Base-by-base conservation (phyloP, 2,888 invertebrate genomes). In the Phoenoteleia sp. region DNA sequence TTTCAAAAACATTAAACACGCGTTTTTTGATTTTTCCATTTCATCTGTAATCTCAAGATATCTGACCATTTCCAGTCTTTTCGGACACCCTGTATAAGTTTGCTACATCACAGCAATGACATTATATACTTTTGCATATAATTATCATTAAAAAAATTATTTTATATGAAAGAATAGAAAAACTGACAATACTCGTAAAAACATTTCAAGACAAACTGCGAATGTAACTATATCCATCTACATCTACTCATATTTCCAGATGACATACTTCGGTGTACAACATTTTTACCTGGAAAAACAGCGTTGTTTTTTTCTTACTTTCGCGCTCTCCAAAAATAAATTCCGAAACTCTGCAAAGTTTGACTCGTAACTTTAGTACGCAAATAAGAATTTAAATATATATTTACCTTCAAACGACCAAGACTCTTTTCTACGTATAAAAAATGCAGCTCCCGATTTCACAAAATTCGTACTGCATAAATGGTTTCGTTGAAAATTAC, bases 251-350 rank as follows among this genome's bases (percentile, higher is more conserved):
- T 5, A 15, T 27, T 54, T n/a, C 27, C 9, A 15, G 17, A 54
- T 27, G 15, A 25, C 25, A n/a, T 54, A 27, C 54, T 13, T 15
- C 54, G n/a, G 2, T 27, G 54, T 27, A 56, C 29, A 15, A 4
- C 33, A 33, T 33, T 52, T 56, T 56, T 29, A 13, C 29, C 29
- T 27, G 54, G 29, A 9, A 21, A 56, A 56, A 56, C 29, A 56
- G 15, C 17, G 9, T 29, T 11, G 15, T 29, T 29, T 21, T 52
- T n/a, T 15, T 52, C 7, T 9, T 3, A 23, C 52, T n/a, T 0
- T 33, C 33, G 33, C 5, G n/a, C n/a, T n/a, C n/a, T 11, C 33
- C 5, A 33, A 33, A 33, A 33, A 33, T 33, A 33, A 33, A 33
- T 33, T 33, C 9, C n/a, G 15, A 39, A 39, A 7, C 39, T 36